Percentiles rank a stretch among this genome's conserved stretches.
phyloP scores from a whole-genome alignment of 2,797 vertebrate species.

The Danio aesculapii region DNA sequence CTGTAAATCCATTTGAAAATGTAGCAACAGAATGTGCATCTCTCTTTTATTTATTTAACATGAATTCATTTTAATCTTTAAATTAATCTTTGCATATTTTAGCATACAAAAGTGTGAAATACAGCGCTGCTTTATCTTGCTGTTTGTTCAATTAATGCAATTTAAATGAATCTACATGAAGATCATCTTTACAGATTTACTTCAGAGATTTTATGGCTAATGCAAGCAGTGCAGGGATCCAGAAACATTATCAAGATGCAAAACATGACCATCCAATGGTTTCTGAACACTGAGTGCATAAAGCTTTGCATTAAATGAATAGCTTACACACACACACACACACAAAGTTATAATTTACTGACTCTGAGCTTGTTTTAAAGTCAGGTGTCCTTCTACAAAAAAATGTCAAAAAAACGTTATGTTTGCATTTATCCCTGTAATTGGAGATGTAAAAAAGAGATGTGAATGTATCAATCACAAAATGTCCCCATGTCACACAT shows the following conservation, averaged over 20 bases:
- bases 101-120: slow-evolving; percentile 23
- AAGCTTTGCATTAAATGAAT: neutral
- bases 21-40: neutral
- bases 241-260: slow-evolving; percentile 12
- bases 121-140: neutral
- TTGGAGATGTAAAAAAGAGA: no score
- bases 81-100: slow-evolving; percentile 6
- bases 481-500: no score
- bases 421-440: no score
- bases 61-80: no score
- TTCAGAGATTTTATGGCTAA: slow-evolving; percentile 5
- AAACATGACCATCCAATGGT: neutral
- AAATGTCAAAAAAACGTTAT: no score
- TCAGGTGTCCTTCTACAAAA: no score
- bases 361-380: no score
- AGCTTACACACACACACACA: neutral
- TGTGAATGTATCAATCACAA: no score
- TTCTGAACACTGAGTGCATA: neutral
- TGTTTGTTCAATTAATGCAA: slow-evolving; percentile 4
- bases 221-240: neutral
- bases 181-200: neutral
- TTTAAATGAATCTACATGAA: neutral
- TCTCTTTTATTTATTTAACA: neutral
- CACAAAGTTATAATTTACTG: neutral
- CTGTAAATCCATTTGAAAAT: neutral